Evolutionary conservation across 2,888 invertebrate species (phyloP).

Genomic region (Drosophila paramelanica): DNA sequence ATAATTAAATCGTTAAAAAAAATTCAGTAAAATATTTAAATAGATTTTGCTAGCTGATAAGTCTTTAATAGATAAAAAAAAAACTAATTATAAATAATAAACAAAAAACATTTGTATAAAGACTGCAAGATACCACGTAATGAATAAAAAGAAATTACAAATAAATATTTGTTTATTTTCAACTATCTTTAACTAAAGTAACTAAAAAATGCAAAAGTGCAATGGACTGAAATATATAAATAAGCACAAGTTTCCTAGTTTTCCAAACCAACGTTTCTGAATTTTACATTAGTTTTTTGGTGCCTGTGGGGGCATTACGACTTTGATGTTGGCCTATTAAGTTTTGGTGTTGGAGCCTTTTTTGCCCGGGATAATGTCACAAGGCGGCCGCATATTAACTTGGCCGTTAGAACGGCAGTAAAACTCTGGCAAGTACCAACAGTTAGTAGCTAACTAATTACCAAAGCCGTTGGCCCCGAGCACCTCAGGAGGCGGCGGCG

Average conservation of each 20-base stretch:
- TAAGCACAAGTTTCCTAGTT: not conserved
- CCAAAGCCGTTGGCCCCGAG: constrained; percentile 37
- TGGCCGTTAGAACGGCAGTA: constrained; percentile 30
- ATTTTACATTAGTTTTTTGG: constrained; percentile 38
- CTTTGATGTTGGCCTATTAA: constrained; percentile 1
- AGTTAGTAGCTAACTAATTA: constrained; percentile 68
- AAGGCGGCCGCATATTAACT: constrained; percentile 60
- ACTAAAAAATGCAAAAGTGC: not conserved
- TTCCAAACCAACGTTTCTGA: not conserved
- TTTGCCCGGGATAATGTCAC: constrained; percentile 56
- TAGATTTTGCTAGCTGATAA: too few relatives aligned
- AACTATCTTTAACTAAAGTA: not conserved
- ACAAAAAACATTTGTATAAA: constrained; percentile 6
- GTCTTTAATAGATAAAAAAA: too few relatives aligned
- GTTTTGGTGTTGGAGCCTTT: not conserved
- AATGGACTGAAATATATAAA: constrained; percentile 16
- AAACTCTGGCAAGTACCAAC: constrained; percentile 27
- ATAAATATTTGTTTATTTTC: too few relatives aligned
- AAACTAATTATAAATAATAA: not conserved
- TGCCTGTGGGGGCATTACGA: constrained; percentile 4
- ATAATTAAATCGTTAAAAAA: too few relatives aligned
- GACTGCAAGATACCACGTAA: constrained; percentile 13
- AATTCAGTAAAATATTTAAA: too few relatives aligned
- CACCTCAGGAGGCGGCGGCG: constrained; percentile 16
- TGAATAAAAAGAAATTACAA: not conserved